Conservation (phyloP, 1,140 invertebrate species). For the Thaumetopoea pityocampa region DNA sequence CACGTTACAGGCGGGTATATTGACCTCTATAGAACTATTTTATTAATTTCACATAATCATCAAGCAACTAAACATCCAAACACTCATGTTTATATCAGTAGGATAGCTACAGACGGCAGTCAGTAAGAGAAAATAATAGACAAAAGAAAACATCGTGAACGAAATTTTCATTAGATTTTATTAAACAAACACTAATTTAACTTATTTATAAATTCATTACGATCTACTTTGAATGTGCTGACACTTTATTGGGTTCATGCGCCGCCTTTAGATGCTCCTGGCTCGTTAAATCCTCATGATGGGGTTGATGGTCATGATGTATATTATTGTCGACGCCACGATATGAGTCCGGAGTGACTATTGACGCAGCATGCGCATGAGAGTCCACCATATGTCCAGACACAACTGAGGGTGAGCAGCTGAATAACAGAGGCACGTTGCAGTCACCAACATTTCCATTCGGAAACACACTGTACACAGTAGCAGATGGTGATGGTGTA, state of each 20-base stretch:
- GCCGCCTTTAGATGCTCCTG: constrained; percentile 17
- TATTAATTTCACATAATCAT: too few species aligned
- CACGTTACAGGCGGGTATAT: too few species aligned
- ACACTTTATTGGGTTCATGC: constrained; percentile 21
- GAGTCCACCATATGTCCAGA: constrained; percentile 35
- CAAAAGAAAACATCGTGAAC: too few species aligned
- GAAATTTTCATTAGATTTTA: too few species aligned
- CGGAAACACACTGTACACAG: constrained; percentile 46
- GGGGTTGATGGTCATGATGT: constrained; percentile 7
- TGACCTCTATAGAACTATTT: too few species aligned
- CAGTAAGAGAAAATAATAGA: too few species aligned
- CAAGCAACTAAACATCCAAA: too few species aligned
- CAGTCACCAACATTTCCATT: constrained; percentile 41
- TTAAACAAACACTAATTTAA: too few species aligned
- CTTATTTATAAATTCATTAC: too few species aligned
- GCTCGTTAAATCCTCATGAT: constrained; percentile 16
- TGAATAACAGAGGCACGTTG: constrained; percentile 51
- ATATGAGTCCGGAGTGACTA: constrained; percentile 20
- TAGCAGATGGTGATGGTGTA: constrained; percentile 6
- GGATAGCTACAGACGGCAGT: too few species aligned
- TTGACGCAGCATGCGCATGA: not conserved
- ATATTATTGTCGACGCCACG: constrained; percentile 30
- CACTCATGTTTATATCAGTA: too few species aligned
- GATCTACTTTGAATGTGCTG: too few species aligned
- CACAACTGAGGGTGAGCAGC: constrained; percentile 50